A percentile compares a stretch with the other conserved stretches of the same genome.
These are phyloP conservation scores for Drosophila kanapiae DNA, from an alignment of 1,140 invertebrate species.

Conservation along the genomic window DNA sequence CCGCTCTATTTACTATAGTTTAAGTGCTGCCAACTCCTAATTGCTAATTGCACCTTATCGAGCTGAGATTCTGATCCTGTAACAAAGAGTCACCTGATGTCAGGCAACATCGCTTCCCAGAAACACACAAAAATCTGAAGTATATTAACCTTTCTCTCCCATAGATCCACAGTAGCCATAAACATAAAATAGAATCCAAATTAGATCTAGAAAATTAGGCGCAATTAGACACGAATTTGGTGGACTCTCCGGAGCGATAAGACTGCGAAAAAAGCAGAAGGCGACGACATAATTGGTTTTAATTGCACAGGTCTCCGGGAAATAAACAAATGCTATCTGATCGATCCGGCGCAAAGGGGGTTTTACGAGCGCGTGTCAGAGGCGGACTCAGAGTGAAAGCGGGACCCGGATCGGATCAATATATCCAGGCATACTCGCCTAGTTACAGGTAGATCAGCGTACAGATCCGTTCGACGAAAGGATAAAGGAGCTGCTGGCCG, in stretches of 20 bases:
- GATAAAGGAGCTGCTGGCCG: constrained; percentile 49
- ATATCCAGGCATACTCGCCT: constrained; percentile 3
- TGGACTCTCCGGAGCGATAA: constrained; percentile 31
- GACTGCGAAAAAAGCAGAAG: constrained; percentile 31
- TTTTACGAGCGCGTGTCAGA: constrained; percentile 72
- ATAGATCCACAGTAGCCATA: constrained; percentile 47
- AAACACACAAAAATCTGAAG: neutral
- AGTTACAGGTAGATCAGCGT: constrained; percentile 10
- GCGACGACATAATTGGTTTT: constrained; percentile 54
- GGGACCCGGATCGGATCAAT: constrained; percentile 3
- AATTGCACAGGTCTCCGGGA: constrained; percentile 42
- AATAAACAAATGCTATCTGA: constrained; percentile 40
- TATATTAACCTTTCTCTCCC: constrained; percentile 2
- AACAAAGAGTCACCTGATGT: constrained; percentile 19
- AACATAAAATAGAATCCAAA: constrained; percentile 40
- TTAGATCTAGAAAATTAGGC: constrained; percentile 64
- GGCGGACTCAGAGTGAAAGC: constrained; percentile 40
- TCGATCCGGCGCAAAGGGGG: constrained; percentile 18
- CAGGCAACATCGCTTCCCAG: constrained; percentile 20
- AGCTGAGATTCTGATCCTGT: neutral
- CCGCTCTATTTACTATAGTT: constrained; percentile 1
- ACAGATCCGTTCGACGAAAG: constrained; percentile 64
- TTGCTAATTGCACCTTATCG: constrained; percentile 16
- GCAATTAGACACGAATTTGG: constrained; percentile 64
- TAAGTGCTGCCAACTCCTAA: constrained; percentile 8